Base-by-base conservation (phyloP, 2,888 invertebrate genomes). In the Aphidius colemani region DNA sequence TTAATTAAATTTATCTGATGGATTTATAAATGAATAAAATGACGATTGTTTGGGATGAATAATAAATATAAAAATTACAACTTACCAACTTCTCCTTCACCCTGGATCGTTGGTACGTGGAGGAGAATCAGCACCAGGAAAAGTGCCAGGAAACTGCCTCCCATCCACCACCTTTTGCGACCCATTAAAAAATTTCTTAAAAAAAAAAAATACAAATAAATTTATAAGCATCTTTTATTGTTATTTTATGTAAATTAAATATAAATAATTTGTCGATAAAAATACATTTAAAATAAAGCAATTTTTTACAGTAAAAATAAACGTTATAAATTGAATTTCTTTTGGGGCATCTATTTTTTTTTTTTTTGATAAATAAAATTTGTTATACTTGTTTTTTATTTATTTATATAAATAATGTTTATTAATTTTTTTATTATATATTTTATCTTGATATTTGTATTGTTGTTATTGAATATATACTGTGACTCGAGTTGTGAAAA, bases 41-140 rank as follows among this genome's bases (percentile, higher is more conserved):
- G 13, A 18, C 13, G 1, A 18, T 18, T 18, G 13, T 18, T 18
- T 18, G 13, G 13, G 13, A 18, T 18, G 2, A 18, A 18, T 2
- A 9, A 49, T n/a, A 51, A 13, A 13, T 30, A 44, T 10, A 9
- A 46, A 48, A 65, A 18, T n/a, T 3, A 11, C n/a, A 10, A 82
- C 85, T 86, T 77, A 89, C 90, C 90, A 80, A 90, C 88, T 83
- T 89, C 87, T 67, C 87, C 88, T 81, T 89, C 88, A 75, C 87
- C 86, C 70, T 81, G 80, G 79, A 86, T 85, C 79, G 85, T 84
- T 83, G 69, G 73, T 66, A 39, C 58, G 41, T 75, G 69, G 66
- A 78, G 72, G 68, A 74, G 73, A 69, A 73, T 75, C 74, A 81
- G 75, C 69, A 77, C 66, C 69, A 81, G 65, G 67, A 74, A 67